Evolutionary conservation across 2,797 vertebrate genomes (phyloP).

Genomic region (Prionace glauca): DNA sequence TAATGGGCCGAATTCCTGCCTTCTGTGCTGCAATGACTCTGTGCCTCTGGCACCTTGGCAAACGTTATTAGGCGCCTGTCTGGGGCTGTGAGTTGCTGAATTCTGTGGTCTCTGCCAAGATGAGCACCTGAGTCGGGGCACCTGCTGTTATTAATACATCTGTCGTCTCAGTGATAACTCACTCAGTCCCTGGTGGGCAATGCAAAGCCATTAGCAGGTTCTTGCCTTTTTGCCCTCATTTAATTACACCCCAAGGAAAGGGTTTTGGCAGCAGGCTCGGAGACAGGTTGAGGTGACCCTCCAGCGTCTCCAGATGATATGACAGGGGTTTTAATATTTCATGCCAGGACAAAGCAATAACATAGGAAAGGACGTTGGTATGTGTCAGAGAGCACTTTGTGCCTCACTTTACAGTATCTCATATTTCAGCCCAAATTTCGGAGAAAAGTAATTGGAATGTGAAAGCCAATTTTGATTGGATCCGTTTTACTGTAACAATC

Average conservation of each 20-base stretch:
- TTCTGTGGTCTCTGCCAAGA: conserved; percentile 27
- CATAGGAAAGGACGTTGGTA: neutral
- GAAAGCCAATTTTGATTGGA: neutral
- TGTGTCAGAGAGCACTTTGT: neutral
- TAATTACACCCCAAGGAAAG: conserved; percentile 48
- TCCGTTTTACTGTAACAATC: neutral
- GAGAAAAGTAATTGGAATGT: neutral
- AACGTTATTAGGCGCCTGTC: too few relatives aligned
- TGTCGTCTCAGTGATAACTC: conserved; percentile 41
- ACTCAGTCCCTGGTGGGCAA: conserved; percentile 43
- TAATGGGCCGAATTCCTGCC: neutral
- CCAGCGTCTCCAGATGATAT: conserved; percentile 44
- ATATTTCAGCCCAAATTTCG: neutral
- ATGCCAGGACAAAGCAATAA: conserved; percentile 40
- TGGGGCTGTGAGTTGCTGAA: neutral
- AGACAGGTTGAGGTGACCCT: conserved; percentile 45
- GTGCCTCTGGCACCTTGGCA: too few relatives aligned
- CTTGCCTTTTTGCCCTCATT: conserved; percentile 43
- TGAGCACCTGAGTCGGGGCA: conserved; percentile 37
- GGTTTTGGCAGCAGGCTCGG: conserved; percentile 41
- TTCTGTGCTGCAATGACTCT: neutral
- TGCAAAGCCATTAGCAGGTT: conserved; percentile 43
- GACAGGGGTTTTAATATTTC: conserved; percentile 48
- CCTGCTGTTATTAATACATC: conserved; percentile 42
- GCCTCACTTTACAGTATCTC: neutral